Conservation (phyloP, 2,113 vertebrate species). For the Etheostoma cragini region DNA sequence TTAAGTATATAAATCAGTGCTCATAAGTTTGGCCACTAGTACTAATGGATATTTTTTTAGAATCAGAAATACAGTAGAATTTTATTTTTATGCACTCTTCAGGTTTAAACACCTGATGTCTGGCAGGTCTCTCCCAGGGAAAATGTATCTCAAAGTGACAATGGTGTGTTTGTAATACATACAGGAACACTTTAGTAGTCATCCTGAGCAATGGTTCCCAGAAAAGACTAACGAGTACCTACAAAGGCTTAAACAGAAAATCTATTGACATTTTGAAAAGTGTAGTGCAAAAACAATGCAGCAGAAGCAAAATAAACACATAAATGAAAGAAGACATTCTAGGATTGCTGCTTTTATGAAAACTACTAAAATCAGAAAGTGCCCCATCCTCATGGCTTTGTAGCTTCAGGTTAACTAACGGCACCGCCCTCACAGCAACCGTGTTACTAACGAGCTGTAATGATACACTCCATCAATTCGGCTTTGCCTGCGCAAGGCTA, state of each 20-base stretch:
- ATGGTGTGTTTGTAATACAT: neutral
- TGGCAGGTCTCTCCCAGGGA: neutral
- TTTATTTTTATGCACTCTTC: neutral
- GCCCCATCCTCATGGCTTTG: slow-evolving; percentile 13
- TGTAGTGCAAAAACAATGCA: neutral
- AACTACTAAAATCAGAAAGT: slow-evolving; percentile 25
- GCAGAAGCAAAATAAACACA: neutral
- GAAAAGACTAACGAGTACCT: neutral
- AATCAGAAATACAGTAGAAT: neutral
- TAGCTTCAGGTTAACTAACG: slow-evolving; percentile 52
- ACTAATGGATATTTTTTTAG: neutral
- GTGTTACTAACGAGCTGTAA: slow-evolving; percentile 65
- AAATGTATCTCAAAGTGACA: neutral
- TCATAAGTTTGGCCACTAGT: neutral
- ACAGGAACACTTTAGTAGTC: neutral
- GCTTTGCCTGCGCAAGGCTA: slow-evolving; percentile 41
- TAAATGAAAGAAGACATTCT: neutral
- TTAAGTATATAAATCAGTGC: neutral
- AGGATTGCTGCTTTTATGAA: neutral
- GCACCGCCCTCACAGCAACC: slow-evolving; percentile 34
- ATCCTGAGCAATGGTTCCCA: neutral
- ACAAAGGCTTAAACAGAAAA: neutral
- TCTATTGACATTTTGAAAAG: neutral
- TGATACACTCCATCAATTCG: slow-evolving; percentile 67
- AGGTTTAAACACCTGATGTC: neutral